Evolutionary conservation across 2,113 vertebrate species (phyloP), one percentile per base, ranked within the genome.

Genomic region (Cinclus mexicanus): DNA sequence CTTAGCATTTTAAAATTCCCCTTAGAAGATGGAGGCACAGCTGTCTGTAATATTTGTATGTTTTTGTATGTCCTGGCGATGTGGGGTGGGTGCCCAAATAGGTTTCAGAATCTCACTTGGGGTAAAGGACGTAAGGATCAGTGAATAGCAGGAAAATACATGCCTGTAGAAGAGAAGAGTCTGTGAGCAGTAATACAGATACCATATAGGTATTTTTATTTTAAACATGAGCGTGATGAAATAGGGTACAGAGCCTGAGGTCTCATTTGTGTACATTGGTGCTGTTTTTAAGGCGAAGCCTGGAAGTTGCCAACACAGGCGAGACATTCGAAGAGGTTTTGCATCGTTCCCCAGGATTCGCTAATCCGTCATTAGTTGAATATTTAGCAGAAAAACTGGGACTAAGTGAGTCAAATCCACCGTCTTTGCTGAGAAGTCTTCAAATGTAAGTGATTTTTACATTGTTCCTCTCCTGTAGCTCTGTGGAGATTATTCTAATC

Each of bases 341-440:
- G 94, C 97, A 97, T 82, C 96, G 97, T 87, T 99, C 98, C 29
- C 98, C 99, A 25, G 99, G 99, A 83, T 99, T 99, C 52, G 98
- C 98, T 96, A 99, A 99, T 97, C 99, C 99, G 16, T 98, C 98
- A 42, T 98, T 99, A n/a, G 99, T 99, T 95, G 99, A 99, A 85
- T 98, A 98, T 96, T 98, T 99, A 91, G 96, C 99, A 78, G 98
- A 98, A 90, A 99, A 99, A 96, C 98, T 99, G 88, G 99, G 98
- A 89, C 97, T 99, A 67, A 98, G 98, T 90, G 99, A 99, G 94
- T 97, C 98, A 80, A 98, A 98, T 72, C 99, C 99, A n/a, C 99
- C 99, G 3, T 99, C 99, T 20, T 98, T 99, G 97, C 99, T 99
- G 98, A 98, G 99, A 97, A 99, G 99, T 75, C 98, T 99, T 37